Evolutionary conservation across 2,888 invertebrate genomes (phyloP).

Genomic region (Heteromurus nitidus): DNA sequence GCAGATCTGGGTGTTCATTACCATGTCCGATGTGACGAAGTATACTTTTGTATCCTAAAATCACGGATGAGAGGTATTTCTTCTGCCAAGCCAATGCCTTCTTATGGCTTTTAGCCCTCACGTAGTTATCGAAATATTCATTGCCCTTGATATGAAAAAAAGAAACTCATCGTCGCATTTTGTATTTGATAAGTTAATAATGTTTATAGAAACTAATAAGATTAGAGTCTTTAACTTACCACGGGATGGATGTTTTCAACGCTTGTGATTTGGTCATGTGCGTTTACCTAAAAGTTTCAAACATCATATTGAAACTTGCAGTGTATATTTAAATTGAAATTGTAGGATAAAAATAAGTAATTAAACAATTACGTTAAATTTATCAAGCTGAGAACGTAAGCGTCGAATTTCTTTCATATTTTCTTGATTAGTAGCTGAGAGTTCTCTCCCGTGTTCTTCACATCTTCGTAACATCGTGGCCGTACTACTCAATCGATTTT

Average conservation of each 20-base stretch:
- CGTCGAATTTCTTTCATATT: slow-evolving; percentile 41
- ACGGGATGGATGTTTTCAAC: slow-evolving; percentile 16
- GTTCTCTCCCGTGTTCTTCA: slow-evolving; percentile 47
- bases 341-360: too few species aligned
- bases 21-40: slow-evolving; percentile 51
- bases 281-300: slow-evolving; percentile 24
- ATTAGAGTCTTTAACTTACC: slow-evolving; percentile 7
- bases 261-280: background rate
- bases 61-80: slow-evolving; percentile 85
- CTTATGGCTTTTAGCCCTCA: slow-evolving; percentile 86
- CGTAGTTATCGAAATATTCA: slow-evolving; percentile 49
- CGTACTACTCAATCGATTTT: slow-evolving; percentile 35
- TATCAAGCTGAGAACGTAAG: slow-evolving; percentile 29
- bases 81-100: slow-evolving; percentile 95
- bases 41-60: slow-evolving; percentile 79
- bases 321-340: too few species aligned
- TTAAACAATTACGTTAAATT: slow-evolving; percentile 25
- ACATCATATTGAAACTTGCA: background rate
- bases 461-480: slow-evolving; percentile 12
- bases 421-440: slow-evolving; percentile 31
- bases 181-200: background rate
- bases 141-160: slow-evolving; percentile 13
- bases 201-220: background rate
- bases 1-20: slow-evolving; percentile 63
- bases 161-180: too few species aligned